Evolutionary conservation across 2,888 invertebrate species (phyloP), one percentile per base, ranked within the genome.

Genomic region (Actias luna): DNA sequence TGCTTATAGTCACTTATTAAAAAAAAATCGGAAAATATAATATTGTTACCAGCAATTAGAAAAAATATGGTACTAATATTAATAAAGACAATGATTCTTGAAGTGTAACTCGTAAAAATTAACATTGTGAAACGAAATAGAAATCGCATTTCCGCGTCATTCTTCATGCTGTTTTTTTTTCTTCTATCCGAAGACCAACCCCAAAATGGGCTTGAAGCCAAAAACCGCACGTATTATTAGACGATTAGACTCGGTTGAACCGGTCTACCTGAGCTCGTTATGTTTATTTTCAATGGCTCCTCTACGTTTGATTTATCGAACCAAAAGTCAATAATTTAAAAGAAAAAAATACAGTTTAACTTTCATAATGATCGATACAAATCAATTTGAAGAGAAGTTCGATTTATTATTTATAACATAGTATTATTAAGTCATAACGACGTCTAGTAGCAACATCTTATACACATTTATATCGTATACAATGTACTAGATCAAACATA

Each of bases 161-260:
- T 16, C 31, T 42, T 42, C 31, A 42, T 62, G 12, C 60, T 63
- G 27, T 60, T 63, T 63, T 59, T 52, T 63, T 59, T 64, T 59
- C 74, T 80, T 78, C 78, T 80, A 76, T 69, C 75, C 72, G 70
- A 72, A 73, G 67, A 70, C 69, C 80, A 81, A 78, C 80, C 79
- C 78, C 81, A 79, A 74, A 71, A 80, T 84, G 89, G 91, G 83
- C 77, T 71, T 75, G 67, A 75, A 76, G 90, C 91, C 91, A 91
- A 89, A 80, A 80, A 77, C 69, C 71, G 70, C 80, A 79, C 84
- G 84, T 91, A 91, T 90, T 88, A 89, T 89, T 91, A 91, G 91
- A 87, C 80, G 78, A 86, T 86, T 85, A 84, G 79, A 77, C 79
- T 78, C 83, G 77, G 66, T 76, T 73, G 73, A 69, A 76, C 76